Base-by-base conservation (phyloP, 1,140 invertebrate genomes). In the Aphelinus certus region DNA sequence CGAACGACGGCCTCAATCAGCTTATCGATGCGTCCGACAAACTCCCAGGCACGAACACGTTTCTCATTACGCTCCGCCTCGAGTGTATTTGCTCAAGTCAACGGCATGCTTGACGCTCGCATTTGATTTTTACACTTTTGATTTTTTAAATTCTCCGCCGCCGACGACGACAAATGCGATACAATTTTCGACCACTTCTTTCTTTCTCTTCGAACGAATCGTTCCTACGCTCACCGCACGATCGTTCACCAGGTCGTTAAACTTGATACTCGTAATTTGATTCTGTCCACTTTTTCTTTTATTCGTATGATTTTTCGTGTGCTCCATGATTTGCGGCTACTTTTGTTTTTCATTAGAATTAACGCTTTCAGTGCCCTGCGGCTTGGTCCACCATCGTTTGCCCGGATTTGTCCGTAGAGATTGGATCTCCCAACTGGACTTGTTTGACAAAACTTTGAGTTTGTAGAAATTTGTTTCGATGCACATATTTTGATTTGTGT, bases 1-100 rank as follows among this genome's bases (percentile, higher is more conserved):
- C 92, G 56, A 91, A 90, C 84, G 84, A 89, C 73, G 94, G 94
- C 79, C 89, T 95, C 79, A 95, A 95, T 90, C 94, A 94, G 87
- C 89, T 95, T 75, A 90, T 90, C 78, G 86, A 83, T 53, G 81
- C 85, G 61, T 79, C 83, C 49, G 80, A 75, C 73, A 86, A 85
- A 85, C 69, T 83, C 42, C 77, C 80, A 86, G 84, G 84, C 84
- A 86, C 80, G 84, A 77, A 78, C 60, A 69, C 60, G 58, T 76
- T 76, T 76, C n/a, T 60, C 4, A 60, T 9, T 67, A 49, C 26
- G 26, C 26, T 26, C 26, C 26, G 26, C 57, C 47, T 4, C 45
- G 51, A 49, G 62, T 61, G 46, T 58, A 3, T 68, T 60, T 60
- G 26, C 26, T 26, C 26, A 26, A 26, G 26, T 26, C 26, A 26